Percentiles rank a stretch among this genome's conserved stretches.
Conservation (phyloP, 2,888 invertebrate genomes). For the Trachelus troglodyta region DNA sequence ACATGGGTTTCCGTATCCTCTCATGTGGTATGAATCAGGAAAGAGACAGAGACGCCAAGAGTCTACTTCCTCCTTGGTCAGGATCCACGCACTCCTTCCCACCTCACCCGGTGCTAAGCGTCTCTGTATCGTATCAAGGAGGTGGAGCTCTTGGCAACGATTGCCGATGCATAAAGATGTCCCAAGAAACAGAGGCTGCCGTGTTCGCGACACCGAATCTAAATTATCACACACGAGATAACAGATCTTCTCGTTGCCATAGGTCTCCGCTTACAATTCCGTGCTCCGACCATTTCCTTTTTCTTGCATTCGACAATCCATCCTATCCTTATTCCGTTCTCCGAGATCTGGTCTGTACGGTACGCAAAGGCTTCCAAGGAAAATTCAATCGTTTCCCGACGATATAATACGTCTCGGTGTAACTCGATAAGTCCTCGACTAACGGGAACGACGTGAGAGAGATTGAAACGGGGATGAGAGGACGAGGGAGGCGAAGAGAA, state of each 20-base stretch:
- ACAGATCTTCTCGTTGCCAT: slow-evolving; percentile 19
- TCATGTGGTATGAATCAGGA: no score
- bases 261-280: slow-evolving; percentile 17
- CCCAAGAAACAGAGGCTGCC: slow-evolving; percentile 14
- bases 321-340: neutral
- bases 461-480: slow-evolving; percentile 1
- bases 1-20: no score
- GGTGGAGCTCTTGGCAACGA: slow-evolving; percentile 45
- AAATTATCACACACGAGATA: slow-evolving; percentile 40
- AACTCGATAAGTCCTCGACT: slow-evolving; percentile 49
- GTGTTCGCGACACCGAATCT: slow-evolving; percentile 42
- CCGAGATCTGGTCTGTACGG: neutral
- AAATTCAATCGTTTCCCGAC: slow-evolving; percentile 53
- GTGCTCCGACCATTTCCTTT: slow-evolving; percentile 12
- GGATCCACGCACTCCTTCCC: no score
- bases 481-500: slow-evolving; percentile 7
- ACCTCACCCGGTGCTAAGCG: no score
- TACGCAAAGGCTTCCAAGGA: slow-evolving; percentile 18
- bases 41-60: no score
- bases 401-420: slow-evolving; percentile 45
- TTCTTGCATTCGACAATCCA: slow-evolving; percentile 31
- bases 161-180: slow-evolving; percentile 43
- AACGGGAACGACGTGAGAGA: slow-evolving; percentile 4
- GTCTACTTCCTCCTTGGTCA: no score
- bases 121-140: slow-evolving; percentile 7